Evolutionary conservation across 2,113 vertebrate genomes (phyloP).

Genomic region (Riparia riparia): DNA sequence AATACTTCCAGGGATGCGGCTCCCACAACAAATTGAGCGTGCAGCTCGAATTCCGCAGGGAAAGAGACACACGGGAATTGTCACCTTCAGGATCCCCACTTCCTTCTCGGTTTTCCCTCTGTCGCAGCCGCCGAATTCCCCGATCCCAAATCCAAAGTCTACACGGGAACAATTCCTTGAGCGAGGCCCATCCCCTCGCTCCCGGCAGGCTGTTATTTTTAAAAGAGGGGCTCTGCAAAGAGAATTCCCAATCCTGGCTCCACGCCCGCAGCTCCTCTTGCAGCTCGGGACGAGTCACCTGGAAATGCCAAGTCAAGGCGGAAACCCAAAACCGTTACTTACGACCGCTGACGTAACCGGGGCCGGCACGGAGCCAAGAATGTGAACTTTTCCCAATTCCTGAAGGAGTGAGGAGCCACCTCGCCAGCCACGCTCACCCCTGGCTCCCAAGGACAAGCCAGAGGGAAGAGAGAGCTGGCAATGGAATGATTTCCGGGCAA

Average conservation of each 20-base stretch:
- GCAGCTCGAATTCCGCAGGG: accelerated
- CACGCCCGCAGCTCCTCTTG: background rate
- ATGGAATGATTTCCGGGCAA: slow-evolving; percentile 22
- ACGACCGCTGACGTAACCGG: slow-evolving; percentile 26
- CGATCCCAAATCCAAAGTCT: background rate
- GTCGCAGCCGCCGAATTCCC: accelerated
- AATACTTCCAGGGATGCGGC: background rate
- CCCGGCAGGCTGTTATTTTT: background rate
- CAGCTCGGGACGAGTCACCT: slow-evolving; percentile 31
- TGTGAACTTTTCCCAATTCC: slow-evolving; percentile 67
- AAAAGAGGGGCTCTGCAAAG: background rate
- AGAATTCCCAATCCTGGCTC: background rate
- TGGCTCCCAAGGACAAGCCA: background rate
- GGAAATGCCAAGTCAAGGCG: slow-evolving; percentile 46
- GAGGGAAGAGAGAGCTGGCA: background rate
- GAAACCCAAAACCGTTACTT: slow-evolving; percentile 65
- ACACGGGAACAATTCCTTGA: background rate
- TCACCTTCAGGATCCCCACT: background rate
- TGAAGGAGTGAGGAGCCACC: background rate
- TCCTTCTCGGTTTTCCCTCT: background rate
- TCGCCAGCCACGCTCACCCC: background rate
- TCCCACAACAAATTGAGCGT: background rate
- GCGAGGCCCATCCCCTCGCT: background rate
- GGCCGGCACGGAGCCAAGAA: slow-evolving; percentile 57
- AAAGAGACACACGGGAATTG: background rate